These are phyloP conservation scores for Caenorhabditis latens DNA, from an alignment of 1,140 invertebrate genomes.

Conservation along the genomic window DNA sequence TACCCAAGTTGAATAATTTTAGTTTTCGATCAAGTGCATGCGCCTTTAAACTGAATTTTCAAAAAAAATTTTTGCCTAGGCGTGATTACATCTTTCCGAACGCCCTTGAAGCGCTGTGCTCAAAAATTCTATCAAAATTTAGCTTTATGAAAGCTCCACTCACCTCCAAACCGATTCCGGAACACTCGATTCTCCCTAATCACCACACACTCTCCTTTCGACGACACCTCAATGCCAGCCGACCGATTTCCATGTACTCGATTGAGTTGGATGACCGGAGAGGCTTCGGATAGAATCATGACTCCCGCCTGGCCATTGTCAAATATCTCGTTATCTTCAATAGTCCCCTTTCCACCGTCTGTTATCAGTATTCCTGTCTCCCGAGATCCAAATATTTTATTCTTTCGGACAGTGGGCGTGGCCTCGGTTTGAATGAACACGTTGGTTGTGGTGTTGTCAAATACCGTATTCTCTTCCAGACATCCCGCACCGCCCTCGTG, in stretches of 20 bases:
- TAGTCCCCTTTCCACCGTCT: neutral
- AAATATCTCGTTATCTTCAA: constrained; percentile 32
- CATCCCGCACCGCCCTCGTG: neutral
- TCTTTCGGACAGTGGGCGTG: neutral
- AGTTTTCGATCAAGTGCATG: no score
- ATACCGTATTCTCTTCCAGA: constrained; percentile 26
- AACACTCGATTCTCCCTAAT: constrained; percentile 47
- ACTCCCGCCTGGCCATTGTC: constrained; percentile 27
- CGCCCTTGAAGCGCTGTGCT: neutral
- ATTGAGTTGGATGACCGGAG: neutral
- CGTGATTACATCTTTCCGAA: no score
- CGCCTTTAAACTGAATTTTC: no score
- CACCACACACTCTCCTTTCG: constrained; percentile 1
- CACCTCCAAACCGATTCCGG: constrained; percentile 41
- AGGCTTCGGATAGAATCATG: neutral
- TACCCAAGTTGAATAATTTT: no score
- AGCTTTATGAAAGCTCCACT: neutral
- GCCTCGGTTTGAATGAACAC: constrained; percentile 26
- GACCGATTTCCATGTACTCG: constrained; percentile 38
- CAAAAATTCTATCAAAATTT: no score
- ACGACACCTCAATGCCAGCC: constrained; percentile 24
- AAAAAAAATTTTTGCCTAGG: no score
- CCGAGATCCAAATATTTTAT: constrained; percentile 35
- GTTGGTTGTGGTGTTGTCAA: constrained; percentile 28
- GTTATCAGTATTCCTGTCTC: neutral